Percentiles rank a stretch among this genome's conserved stretches.
Conservation (phyloP, 2,888 invertebrate genomes). For the Cephus sareptanus region DNA sequence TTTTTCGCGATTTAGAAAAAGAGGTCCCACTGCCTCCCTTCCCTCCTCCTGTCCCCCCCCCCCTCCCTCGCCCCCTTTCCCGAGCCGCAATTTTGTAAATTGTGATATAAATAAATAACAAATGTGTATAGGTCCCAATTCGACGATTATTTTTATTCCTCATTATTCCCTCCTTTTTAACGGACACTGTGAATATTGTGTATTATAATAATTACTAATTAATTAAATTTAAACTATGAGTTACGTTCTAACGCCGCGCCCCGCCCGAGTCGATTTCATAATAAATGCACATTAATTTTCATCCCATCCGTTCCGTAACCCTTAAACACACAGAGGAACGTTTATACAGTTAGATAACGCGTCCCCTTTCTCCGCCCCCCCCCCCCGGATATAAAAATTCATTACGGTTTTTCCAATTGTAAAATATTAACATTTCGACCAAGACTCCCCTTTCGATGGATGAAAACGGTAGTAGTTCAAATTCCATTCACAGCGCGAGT, state of each 20-base stretch:
- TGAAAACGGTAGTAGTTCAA: conserved; percentile 32
- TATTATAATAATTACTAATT: conserved; percentile 65
- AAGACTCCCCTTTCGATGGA: conserved; percentile 36
- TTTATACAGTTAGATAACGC: not conserved
- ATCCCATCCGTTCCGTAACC: not conserved
- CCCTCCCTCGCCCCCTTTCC: conserved; percentile 31
- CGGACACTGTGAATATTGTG: conserved; percentile 65
- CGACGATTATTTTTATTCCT: conserved; percentile 44
- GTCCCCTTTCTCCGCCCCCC: conserved; percentile 12
- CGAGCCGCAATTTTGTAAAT: conserved; percentile 60
- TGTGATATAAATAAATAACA: conserved; percentile 65
- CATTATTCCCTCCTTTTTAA: conserved; percentile 50
- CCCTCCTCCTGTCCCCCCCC: conserved; percentile 10
- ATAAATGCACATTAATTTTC: not conserved
- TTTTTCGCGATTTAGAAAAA: not conserved
- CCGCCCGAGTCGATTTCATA: conserved; percentile 27
- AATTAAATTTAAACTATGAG: conserved; percentile 63
- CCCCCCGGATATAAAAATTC: conserved; percentile 5
- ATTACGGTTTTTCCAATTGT: conserved; percentile 32
- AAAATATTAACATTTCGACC: conserved; percentile 48
- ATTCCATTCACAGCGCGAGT: too few relatives aligned
- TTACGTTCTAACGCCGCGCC: conserved; percentile 57
- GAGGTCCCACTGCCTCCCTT: conserved; percentile 7
- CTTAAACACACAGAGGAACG: too few relatives aligned
- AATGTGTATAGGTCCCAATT: conserved; percentile 61